A percentile compares a stretch with the other conserved stretches of the same genome.
phyloP scores from a whole-genome alignment of 2,113 vertebrate genomes.

The Cyrtonyx montezumae region DNA sequence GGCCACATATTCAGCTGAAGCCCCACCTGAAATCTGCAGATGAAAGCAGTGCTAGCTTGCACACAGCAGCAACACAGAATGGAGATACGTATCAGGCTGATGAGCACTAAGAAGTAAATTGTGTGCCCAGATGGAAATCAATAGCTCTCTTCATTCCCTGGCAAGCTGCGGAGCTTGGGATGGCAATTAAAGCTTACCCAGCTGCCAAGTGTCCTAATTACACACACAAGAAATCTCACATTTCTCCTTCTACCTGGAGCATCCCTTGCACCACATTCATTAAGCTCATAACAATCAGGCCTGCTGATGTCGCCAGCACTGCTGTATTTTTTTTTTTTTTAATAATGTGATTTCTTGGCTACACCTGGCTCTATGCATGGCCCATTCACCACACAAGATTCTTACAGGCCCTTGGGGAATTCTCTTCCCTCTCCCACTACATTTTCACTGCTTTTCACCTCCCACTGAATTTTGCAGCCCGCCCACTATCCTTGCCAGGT shows the following conservation, averaged over 20 bases:
- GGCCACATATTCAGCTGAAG: neutral
- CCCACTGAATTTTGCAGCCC: neutral
- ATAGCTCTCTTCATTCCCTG: conserved; percentile 37
- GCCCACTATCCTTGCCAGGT: neutral
- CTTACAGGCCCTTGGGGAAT: neutral
- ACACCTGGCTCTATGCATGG: neutral
- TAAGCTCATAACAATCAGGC: neutral
- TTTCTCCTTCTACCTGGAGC: conserved; percentile 43
- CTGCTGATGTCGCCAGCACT: neutral
- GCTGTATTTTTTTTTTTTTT: neutral
- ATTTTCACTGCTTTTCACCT: neutral
- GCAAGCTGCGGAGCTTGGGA: conserved; percentile 16
- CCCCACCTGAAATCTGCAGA: conserved; percentile 3
- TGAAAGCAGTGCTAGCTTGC: conserved; percentile 23
- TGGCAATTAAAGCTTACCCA: conserved; percentile 52
- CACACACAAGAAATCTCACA: conserved; percentile 4
- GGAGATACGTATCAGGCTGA: conserved; percentile 44
- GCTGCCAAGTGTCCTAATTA: conserved; percentile 51
- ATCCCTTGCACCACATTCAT: neutral
- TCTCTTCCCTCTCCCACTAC: neutral
- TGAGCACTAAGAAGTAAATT: conserved; percentile 47
- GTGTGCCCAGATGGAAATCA: conserved; percentile 58
- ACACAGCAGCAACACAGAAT: neutral
- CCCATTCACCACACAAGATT: neutral
- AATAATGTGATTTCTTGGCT: neutral